Conservation (phyloP, 2,113 vertebrate genomes). For the Piaya cayana region DNA sequence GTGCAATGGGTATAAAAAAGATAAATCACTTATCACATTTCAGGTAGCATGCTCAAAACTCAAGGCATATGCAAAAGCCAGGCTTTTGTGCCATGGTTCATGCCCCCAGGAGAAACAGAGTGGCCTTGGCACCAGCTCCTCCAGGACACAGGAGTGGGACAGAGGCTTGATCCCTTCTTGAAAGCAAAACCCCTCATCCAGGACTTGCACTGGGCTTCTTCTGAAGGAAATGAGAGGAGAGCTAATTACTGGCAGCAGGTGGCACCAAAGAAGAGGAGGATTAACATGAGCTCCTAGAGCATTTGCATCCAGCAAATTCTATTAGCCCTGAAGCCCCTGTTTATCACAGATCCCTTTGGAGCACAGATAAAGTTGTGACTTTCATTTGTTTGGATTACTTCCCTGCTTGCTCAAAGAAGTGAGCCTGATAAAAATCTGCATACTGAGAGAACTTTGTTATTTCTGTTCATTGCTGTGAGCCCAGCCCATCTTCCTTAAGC, state of each 20-base stretch:
- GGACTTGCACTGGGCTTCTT: not conserved
- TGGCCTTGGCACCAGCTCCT: not conserved
- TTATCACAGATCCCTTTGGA: not conserved
- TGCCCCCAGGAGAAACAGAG: not conserved
- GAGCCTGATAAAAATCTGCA: not conserved
- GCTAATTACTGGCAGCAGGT: not conserved
- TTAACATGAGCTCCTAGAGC: not conserved
- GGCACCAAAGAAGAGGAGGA: slow-evolving; percentile 5
- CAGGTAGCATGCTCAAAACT: not conserved
- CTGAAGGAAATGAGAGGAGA: not conserved
- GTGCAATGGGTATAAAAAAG: not conserved
- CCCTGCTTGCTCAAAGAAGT: not conserved
- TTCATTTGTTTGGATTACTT: slow-evolving; percentile 28
- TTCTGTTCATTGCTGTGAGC: not conserved
- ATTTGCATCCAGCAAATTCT: slow-evolving; percentile 36
- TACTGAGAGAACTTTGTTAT: not conserved
- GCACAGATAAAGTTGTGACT: slow-evolving; percentile 18
- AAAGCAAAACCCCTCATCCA: not conserved
- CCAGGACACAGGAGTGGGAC: not conserved
- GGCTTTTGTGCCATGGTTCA: not conserved
- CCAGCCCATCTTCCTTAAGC: not conserved
- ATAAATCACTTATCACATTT: not conserved
- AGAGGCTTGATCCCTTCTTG: not conserved
- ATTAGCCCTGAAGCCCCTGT: slow-evolving; percentile 17
- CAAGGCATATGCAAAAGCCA: not conserved